A percentile compares a stretch with the other conserved stretches of the same genome.
Evolutionary conservation across 1,140 invertebrate genomes (phyloP).

Genomic region (Anoplolepis gracilipes): DNA sequence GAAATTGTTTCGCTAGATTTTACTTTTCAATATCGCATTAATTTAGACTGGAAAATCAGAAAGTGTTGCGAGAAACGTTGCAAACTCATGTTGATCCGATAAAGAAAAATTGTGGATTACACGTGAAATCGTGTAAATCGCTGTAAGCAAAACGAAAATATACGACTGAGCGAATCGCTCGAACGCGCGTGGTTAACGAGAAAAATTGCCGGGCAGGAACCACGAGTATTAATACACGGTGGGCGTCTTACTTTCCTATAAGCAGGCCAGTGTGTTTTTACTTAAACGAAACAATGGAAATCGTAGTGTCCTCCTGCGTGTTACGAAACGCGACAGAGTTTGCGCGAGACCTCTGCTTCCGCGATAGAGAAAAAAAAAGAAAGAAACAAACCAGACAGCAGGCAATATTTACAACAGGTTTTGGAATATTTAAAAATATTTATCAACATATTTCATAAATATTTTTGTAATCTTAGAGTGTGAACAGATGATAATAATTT

Average conservation of each 20-base stretch:
- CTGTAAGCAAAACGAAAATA: conserved; percentile 21
- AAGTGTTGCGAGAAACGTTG: not conserved
- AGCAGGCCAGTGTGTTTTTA: conserved; percentile 33
- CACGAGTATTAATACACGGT: conserved; percentile 12
- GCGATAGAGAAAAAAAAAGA: not conserved
- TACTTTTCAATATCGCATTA: not conserved
- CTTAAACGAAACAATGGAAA: conserved; percentile 49
- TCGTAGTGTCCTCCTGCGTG: not conserved
- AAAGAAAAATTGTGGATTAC: not conserved
- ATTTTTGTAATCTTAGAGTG: too few relatives aligned
- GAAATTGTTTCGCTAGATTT: not conserved
- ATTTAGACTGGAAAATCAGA: not conserved
- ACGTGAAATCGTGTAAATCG: conserved; percentile 1
- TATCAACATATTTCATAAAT: too few relatives aligned
- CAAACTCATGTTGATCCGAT: not conserved
- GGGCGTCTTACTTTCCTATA: conserved; percentile 50
- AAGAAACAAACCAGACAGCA: too few relatives aligned
- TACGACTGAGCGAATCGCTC: not conserved
- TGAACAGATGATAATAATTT: too few relatives aligned
- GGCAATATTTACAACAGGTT: too few relatives aligned
- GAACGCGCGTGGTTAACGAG: conserved; percentile 41
- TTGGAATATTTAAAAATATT: too few relatives aligned
- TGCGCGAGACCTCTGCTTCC: not conserved
- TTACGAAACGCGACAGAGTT: not conserved
- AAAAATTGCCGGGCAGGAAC: conserved; percentile 41